A percentile compares a stretch with the other conserved stretches of the same genome.
phyloP scores from a whole-genome alignment of 2,888 invertebrate genomes.

The Quadroppia sp. region DNA sequence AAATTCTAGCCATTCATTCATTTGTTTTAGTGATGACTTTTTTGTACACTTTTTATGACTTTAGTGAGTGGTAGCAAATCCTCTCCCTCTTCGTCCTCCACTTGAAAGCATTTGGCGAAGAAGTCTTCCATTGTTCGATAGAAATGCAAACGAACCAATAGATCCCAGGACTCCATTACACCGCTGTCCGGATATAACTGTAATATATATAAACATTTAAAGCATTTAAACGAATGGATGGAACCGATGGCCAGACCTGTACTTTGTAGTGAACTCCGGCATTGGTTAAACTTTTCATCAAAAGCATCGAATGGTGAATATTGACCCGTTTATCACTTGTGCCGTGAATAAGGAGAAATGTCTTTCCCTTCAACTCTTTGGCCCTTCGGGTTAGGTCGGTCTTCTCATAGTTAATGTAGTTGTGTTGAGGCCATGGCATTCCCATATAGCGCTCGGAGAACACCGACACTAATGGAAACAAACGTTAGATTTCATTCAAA shows the following conservation, averaged over 20 bases:
- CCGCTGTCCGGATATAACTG: constrained; percentile 72
- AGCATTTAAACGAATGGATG: too few species aligned
- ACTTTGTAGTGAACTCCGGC: constrained; percentile 83
- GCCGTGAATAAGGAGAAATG: constrained; percentile 85
- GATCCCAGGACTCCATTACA: constrained; percentile 35
- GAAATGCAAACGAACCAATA: constrained; percentile 62
- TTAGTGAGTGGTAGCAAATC: constrained; percentile 31
- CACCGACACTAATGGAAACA: constrained; percentile 64
- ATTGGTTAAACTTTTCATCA: constrained; percentile 76
- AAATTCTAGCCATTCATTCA: too few species aligned
- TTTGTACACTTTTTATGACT: constrained; percentile 34
- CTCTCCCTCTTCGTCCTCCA: constrained; percentile 35
- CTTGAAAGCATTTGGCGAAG: constrained; percentile 74
- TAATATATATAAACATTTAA: not conserved
- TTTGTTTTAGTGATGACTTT: too few species aligned
- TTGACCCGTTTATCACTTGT: constrained; percentile 89
- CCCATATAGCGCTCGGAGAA: constrained; percentile 96
- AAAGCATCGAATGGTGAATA: constrained; percentile 85
- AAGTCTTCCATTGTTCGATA: constrained; percentile 91
- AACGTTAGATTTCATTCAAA: not conserved
- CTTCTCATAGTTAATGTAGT: constrained; percentile 89
- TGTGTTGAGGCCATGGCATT: constrained; percentile 78
- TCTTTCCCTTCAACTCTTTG: constrained; percentile 72
- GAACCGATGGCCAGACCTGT: constrained; percentile 65
- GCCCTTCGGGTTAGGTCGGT: constrained; percentile 82